Conservation (phyloP, 2,888 invertebrate genomes). For the Scotopteryx bipunctaria region DNA sequence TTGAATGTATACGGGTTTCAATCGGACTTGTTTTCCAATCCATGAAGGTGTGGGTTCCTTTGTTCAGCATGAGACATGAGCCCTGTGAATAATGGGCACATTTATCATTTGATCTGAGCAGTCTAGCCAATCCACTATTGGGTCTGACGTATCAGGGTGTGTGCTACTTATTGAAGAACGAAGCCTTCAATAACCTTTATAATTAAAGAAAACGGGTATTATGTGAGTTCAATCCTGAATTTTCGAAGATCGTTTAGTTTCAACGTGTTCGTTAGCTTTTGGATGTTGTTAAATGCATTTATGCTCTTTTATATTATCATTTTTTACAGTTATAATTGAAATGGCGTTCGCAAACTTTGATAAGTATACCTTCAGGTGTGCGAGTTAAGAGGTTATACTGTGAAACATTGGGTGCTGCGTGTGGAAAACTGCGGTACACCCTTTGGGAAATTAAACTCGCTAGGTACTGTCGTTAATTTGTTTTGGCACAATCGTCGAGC, state of each 20-base stretch:
- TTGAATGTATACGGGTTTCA: constrained; percentile 1
- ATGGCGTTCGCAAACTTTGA: constrained; percentile 42
- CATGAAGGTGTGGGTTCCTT: not conserved
- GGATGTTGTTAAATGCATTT: constrained; percentile 18
- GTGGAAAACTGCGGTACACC: constrained; percentile 60
- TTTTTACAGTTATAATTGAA: constrained; percentile 40
- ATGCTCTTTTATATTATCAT: constrained; percentile 19
- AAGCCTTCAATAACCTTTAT: not conserved
- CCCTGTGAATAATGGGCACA: not conserved
- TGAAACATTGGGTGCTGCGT: constrained; percentile 48
- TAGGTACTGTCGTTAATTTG: constrained; percentile 67
- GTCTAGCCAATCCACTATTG: not conserved
- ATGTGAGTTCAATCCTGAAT: constrained; percentile 7
- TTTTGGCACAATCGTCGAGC: constrained; percentile 56
- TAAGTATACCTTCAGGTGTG: constrained; percentile 38
- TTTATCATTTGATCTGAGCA: not conserved
- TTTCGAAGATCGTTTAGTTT: constrained; percentile 14
- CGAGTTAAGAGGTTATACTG: constrained; percentile 46
- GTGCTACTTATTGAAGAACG: constrained; percentile 4
- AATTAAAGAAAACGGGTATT: not conserved
- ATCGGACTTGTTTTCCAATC: not conserved
- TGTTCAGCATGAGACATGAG: too few species aligned
- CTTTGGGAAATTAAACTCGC: constrained; percentile 77
- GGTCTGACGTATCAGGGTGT: not conserved
- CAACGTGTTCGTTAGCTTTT: constrained; percentile 16